Conservation (phyloP, 2,113 vertebrate species). For the Xerus inauris region DNA sequence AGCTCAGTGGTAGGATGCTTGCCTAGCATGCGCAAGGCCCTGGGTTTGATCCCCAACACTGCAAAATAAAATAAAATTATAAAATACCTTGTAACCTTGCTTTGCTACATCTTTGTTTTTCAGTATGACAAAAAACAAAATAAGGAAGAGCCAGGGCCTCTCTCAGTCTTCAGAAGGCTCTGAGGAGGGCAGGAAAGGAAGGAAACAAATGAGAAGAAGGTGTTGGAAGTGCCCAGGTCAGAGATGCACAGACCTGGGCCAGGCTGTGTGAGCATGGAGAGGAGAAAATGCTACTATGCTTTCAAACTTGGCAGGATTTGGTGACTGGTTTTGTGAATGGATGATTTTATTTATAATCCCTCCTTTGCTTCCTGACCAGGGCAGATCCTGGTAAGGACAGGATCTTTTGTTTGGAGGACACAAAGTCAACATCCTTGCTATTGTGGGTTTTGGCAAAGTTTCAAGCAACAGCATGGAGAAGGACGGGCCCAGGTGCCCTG, state of each 20-base stretch:
- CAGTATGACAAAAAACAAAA: neutral
- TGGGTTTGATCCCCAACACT: neutral
- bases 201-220: too few species aligned
- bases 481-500: neutral
- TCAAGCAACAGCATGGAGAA: neutral
- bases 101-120: neutral
- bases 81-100: neutral
- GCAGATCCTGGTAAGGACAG: neutral
- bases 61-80: neutral
- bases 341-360: neutral
- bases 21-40: neutral
- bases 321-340: neutral
- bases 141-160: neutral
- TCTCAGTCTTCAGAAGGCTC: neutral
- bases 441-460: neutral
- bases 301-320: neutral
- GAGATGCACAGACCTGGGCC: neutral
- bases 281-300: neutral
- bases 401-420: conserved; percentile 41
- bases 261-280: neutral
- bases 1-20: too few species aligned
- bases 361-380: neutral
- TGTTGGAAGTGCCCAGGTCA: neutral
- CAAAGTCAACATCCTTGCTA: conserved; percentile 27
- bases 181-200: neutral